Conservation (phyloP, 1,140 invertebrate genomes). For the Panulirus ornatus region DNA sequence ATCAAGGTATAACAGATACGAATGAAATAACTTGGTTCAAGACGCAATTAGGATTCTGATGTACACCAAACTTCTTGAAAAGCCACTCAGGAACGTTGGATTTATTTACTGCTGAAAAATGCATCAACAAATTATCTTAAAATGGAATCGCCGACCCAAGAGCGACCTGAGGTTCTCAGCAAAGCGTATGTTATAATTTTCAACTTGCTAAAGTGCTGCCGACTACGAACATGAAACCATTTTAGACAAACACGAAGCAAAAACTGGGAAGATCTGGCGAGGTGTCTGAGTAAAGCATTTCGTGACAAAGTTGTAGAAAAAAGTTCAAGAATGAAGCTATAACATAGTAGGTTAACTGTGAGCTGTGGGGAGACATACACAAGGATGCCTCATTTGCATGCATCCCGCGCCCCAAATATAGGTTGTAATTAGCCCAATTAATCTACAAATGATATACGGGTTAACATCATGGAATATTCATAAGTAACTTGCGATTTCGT, state of each 20-base stretch:
- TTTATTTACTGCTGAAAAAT: constrained; percentile 69
- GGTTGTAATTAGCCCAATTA: constrained; percentile 73
- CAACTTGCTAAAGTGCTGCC: background rate
- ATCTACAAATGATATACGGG: constrained; percentile 71
- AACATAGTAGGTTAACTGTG: background rate
- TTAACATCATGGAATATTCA: constrained; percentile 70
- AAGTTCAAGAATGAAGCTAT: background rate
- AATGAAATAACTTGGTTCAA: constrained; percentile 68
- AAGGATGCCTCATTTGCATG: constrained; percentile 52
- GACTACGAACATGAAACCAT: background rate
- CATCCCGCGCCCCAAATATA: constrained; percentile 67
- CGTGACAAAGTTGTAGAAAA: too few relatives aligned
- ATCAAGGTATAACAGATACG: constrained; percentile 65
- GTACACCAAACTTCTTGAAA: constrained; percentile 47
- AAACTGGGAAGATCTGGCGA: too few relatives aligned
- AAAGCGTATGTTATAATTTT: background rate
- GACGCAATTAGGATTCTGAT: constrained; percentile 64
- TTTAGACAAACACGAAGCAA: background rate
- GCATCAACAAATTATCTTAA: constrained; percentile 67
- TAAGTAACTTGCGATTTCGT: constrained; percentile 66
- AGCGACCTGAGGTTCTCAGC: constrained; percentile 13
- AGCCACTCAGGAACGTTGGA: constrained; percentile 29
- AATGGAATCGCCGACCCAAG: constrained; percentile 43
- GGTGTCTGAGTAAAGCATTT: too few relatives aligned
- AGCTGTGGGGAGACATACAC: background rate